Evolutionary conservation across 2,113 vertebrate species (phyloP).

Genomic region (Rousettus leschenaultii): DNA sequence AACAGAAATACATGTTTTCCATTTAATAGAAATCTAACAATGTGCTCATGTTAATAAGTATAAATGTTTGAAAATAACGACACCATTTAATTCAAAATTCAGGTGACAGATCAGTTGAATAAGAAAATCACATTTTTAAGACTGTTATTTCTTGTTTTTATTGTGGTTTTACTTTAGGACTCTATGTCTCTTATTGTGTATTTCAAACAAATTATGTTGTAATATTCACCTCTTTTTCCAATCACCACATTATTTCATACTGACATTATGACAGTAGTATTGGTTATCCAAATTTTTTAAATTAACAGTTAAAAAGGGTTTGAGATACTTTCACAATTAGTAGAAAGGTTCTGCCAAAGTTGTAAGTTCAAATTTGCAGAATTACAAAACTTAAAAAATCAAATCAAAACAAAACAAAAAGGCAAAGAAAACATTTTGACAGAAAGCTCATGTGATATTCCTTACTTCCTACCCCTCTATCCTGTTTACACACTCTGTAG

Average conservation of each 20-base stretch:
- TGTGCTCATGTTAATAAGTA: neutral
- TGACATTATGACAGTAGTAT: constrained; percentile 33
- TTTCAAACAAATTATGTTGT: constrained; percentile 42
- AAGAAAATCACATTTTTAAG: neutral
- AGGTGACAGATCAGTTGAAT: neutral
- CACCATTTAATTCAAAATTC: constrained; percentile 6
- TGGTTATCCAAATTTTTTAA: constrained; percentile 50
- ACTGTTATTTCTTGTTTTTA: constrained; percentile 2
- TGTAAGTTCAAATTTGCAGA: constrained; percentile 63
- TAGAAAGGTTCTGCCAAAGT: constrained; percentile 52
- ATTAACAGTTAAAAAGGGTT: constrained; percentile 54
- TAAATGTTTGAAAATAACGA: constrained; percentile 22
- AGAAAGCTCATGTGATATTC: neutral
- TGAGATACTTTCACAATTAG: constrained; percentile 63
- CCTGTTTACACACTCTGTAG: constrained; percentile 27
- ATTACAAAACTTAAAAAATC: constrained; percentile 60
- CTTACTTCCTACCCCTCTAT: constrained; percentile 22
- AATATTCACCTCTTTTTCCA: constrained; percentile 53
- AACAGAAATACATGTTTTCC: neutral
- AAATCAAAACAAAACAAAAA: constrained; percentile 52
- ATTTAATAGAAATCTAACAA: neutral
- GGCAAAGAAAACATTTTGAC: neutral
- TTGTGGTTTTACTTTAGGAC: constrained; percentile 17
- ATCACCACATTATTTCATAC: constrained; percentile 31
- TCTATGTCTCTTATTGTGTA: neutral